phyloP scores from a whole-genome alignment of 2,888 invertebrate genomes.

The Balanococcus diminutus region DNA sequence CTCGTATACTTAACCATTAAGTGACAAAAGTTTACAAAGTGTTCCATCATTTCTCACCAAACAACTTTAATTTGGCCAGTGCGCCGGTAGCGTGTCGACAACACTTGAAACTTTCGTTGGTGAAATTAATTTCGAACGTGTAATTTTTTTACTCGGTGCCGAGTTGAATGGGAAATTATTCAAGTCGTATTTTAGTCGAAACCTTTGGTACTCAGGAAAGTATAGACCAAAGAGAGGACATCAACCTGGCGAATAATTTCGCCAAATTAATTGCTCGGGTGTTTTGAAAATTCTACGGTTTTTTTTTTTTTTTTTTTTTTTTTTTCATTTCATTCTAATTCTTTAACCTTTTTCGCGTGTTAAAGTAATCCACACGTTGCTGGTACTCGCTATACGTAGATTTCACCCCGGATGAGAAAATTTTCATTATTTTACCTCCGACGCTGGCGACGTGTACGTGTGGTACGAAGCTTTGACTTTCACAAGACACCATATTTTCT shows the following conservation, averaged over 20 bases:
- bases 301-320: neutral
- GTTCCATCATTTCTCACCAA: neutral
- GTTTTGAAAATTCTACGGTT: neutral
- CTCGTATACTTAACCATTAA: neutral
- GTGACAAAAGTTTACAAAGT: constrained; percentile 16
- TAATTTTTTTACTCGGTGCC: neutral
- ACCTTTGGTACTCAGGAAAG: neutral
- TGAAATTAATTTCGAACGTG: neutral
- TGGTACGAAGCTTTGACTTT: neutral
- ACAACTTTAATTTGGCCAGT: neutral
- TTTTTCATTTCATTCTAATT: neutral
- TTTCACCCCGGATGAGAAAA: neutral
- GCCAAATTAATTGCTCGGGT: constrained; percentile 8
- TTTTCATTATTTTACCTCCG: neutral
- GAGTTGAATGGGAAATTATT: neutral
- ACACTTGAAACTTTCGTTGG: neutral
- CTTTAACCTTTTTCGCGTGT: neutral
- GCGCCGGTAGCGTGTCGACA: neutral
- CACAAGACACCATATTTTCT: neutral
- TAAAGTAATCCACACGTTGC: neutral
- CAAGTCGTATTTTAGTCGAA: neutral
- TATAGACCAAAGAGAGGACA: too few relatives aligned
- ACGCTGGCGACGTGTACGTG: too few relatives aligned
- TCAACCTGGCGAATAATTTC: neutral
- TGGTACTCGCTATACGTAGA: neutral